These are phyloP conservation scores for Xiphorhynchus elegans DNA, from an alignment of 2,113 vertebrate genomes.

Conservation along the genomic window DNA sequence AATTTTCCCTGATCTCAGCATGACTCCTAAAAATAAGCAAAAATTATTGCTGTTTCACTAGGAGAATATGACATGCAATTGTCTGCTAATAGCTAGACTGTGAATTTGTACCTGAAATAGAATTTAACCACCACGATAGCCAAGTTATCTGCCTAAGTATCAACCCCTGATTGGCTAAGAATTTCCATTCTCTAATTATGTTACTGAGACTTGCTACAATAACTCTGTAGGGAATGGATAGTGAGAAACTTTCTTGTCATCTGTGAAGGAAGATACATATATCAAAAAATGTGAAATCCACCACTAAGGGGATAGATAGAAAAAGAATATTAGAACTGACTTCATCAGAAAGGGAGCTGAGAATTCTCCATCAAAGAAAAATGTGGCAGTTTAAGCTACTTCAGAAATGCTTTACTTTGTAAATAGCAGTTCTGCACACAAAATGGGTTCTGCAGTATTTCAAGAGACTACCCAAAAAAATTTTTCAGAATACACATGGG, in stretches of 20 bases:
- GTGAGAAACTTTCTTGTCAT: neutral
- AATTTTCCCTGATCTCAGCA: neutral
- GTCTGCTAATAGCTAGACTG: neutral
- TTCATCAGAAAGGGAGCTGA: neutral
- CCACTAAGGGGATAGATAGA: neutral
- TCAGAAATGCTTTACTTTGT: neutral
- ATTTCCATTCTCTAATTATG: neutral
- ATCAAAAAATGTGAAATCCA: neutral
- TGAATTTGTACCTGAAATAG: neutral
- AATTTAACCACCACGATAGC: neutral
- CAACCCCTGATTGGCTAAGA: neutral
- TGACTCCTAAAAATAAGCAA: neutral
- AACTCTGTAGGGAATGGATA: neutral
- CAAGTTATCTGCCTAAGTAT: neutral
- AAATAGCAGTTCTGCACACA: neutral
- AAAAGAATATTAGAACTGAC: neutral
- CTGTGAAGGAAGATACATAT: neutral
- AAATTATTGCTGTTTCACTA: neutral
- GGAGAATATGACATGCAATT: neutral
- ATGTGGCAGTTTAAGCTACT: rapidly evolving
- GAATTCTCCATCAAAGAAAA: neutral
- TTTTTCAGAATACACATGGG: rapidly evolving
- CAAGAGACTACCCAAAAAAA: neutral
- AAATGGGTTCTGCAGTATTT: neutral
- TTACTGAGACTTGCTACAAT: neutral